Percentiles rank a stretch among this genome's conserved stretches.
These are phyloP conservation scores for Orussus abietinus DNA, from an alignment of 1,140 invertebrate species.

Conservation along the genomic window DNA sequence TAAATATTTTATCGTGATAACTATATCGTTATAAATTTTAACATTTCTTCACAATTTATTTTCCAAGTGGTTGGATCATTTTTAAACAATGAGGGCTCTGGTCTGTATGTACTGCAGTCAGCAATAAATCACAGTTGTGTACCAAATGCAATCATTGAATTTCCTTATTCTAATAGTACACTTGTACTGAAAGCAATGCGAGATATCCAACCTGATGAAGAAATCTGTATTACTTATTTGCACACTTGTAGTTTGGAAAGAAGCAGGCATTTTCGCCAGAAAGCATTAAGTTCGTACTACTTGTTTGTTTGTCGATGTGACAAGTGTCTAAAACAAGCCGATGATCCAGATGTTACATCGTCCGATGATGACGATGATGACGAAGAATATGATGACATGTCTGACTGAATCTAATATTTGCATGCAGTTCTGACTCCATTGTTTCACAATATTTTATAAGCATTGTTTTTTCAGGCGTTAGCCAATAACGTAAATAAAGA, in stretches of 20 bases:
- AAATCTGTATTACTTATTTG: constrained; percentile 89
- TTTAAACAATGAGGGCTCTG: constrained; percentile 91
- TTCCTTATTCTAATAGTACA: constrained; percentile 79
- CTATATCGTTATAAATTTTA: constrained; percentile 7
- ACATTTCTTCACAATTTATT: constrained; percentile 21
- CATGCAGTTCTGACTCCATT: no score
- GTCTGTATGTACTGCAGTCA: constrained; percentile 81
- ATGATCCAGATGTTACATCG: constrained; percentile 77
- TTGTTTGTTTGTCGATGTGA: constrained; percentile 79
- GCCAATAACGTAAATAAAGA: no score
- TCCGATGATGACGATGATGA: constrained; percentile 64
- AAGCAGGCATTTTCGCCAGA: constrained; percentile 82
- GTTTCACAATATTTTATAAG: no score
- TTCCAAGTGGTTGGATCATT: constrained; percentile 78
- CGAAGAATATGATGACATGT: constrained; percentile 29
- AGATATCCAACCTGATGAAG: constrained; percentile 77
- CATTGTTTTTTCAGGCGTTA: no score
- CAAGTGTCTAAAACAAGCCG: constrained; percentile 70
- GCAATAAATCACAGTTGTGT: constrained; percentile 88
- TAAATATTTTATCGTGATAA: neutral
- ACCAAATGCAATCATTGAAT: constrained; percentile 83
- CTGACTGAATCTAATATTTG: no score
- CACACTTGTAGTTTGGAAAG: constrained; percentile 77
- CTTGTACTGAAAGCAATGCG: constrained; percentile 72
- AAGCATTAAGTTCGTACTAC: constrained; percentile 79